phyloP scores from a whole-genome alignment of 2,888 invertebrate genomes.

The Aleiodes alternator region DNA sequence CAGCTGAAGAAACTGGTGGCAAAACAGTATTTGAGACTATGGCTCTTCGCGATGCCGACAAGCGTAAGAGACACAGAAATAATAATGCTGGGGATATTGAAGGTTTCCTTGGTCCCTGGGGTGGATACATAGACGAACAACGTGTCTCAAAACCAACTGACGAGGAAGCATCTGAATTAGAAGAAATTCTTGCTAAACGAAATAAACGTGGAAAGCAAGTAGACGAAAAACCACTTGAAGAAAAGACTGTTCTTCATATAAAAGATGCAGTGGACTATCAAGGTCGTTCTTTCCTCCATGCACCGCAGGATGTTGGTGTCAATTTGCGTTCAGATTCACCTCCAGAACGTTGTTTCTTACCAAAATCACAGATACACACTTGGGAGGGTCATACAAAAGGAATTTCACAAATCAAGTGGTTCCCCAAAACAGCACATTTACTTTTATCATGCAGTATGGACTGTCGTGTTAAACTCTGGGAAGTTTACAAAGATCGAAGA shows the following conservation, averaged over 20 bases:
- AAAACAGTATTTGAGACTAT: conserved; percentile 95
- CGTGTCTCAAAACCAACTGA: conserved; percentile 93
- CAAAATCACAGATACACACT: conserved; percentile 96
- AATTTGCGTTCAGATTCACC: conserved; percentile 91
- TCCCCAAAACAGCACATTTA: conserved; percentile 95
- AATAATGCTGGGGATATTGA: conserved; percentile 93
- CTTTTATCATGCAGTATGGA: conserved; percentile 98
- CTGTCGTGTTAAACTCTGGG: conserved; percentile 97
- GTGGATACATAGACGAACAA: conserved; percentile 92
- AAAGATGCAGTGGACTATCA: conserved; percentile 97
- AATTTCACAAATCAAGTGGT: conserved; percentile 95
- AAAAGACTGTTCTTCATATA: conserved; percentile 94
- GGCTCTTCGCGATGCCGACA: conserved; percentile 83
- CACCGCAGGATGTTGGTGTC: conserved; percentile 94
- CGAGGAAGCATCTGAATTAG: conserved; percentile 94
- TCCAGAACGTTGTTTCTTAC: conserved; percentile 96
- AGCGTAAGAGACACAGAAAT: conserved; percentile 91
- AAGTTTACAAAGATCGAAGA: conserved; percentile 95
- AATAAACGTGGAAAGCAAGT: conserved; percentile 90
- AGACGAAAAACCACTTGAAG: conserved; percentile 94
- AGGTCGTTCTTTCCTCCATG: conserved; percentile 94
- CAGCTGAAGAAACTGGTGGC: conserved; percentile 84
- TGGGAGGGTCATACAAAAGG: conserved; percentile 99
- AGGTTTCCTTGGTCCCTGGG: conserved; percentile 99
- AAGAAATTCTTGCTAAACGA: conserved; percentile 94